Evolutionary conservation across 2,113 vertebrate species (phyloP).

Genomic region (Morone saxatilis): DNA sequence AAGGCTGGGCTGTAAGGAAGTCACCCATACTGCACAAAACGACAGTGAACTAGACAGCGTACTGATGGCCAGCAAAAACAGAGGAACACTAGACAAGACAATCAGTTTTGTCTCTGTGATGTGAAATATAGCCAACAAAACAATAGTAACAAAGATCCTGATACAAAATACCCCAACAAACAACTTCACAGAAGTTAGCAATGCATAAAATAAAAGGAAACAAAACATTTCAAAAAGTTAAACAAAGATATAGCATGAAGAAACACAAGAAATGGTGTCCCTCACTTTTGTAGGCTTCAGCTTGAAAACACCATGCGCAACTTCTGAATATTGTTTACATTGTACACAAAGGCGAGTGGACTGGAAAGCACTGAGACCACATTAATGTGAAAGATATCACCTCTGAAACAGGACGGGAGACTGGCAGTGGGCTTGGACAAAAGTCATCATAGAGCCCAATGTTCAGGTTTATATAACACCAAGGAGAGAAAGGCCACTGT

Average conservation of each 20-base stretch:
- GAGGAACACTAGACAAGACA: conserved; percentile 77
- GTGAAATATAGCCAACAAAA: conserved; percentile 54
- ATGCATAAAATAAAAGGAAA: conserved; percentile 85
- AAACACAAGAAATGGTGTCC: conserved; percentile 44
- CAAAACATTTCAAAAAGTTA: conserved; percentile 74
- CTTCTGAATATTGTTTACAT: conserved; percentile 20
- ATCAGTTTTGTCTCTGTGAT: conserved; percentile 70
- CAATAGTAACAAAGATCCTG: conserved; percentile 80
- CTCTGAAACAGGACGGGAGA: neutral
- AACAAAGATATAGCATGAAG: conserved; percentile 36
- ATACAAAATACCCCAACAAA: conserved; percentile 91
- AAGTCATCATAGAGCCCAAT: conserved; percentile 10
- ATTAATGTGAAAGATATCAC: too few relatives aligned
- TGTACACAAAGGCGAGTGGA: conserved; percentile 7
- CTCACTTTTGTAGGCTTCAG: conserved; percentile 25
- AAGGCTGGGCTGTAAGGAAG: conserved; percentile 39
- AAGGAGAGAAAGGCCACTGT: conserved; percentile 64
- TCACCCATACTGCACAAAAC: conserved; percentile 42
- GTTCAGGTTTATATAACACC: conserved; percentile 23
- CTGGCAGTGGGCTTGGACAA: neutral
- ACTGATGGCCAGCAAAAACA: conserved; percentile 80
- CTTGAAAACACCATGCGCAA: conserved; percentile 31
- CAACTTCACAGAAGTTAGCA: conserved; percentile 99
- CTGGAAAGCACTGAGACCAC: conserved; percentile 22
- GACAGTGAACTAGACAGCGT: conserved; percentile 31